A percentile compares a stretch with the other conserved stretches of the same genome.
Evolutionary conservation across 2,888 invertebrate genomes (phyloP).

Genomic region (Ophion obscuratus): DNA sequence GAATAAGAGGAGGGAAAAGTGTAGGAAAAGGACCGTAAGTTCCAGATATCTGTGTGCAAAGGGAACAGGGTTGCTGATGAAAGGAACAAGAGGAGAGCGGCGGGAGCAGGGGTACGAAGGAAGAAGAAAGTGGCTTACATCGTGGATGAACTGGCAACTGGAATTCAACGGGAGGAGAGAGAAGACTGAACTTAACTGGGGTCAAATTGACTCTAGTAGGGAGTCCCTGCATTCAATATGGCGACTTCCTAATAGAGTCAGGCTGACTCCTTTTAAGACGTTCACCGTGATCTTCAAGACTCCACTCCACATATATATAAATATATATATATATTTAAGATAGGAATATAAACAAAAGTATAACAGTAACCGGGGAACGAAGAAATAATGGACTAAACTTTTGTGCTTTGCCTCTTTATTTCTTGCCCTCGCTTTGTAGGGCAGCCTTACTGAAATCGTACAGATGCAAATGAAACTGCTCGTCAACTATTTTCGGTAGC

Average conservation of each 20-base stretch:
- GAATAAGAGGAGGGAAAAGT: slow-evolving; percentile 33
- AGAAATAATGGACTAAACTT: slow-evolving; percentile 63
- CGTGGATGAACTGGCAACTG: slow-evolving; percentile 50
- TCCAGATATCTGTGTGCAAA: slow-evolving; percentile 34
- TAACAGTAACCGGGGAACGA: background rate
- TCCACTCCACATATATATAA: slow-evolving; percentile 41
- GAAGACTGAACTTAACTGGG: slow-evolving; percentile 89
- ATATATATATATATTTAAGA: too few species aligned
- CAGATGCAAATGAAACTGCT: too few species aligned
- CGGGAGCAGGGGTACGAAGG: slow-evolving; percentile 29
- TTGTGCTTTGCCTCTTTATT: slow-evolving; percentile 2
- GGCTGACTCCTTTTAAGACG: slow-evolving; percentile 95
- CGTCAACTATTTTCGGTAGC: too few species aligned
- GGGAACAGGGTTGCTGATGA: slow-evolving; percentile 33
- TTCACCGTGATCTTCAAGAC: slow-evolving; percentile 82
- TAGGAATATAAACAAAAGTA: background rate
- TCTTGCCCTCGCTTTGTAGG: too few species aligned
- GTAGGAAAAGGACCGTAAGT: slow-evolving; percentile 38
- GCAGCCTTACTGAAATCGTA: too few species aligned
- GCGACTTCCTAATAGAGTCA: slow-evolving; percentile 99
- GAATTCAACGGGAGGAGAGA: slow-evolving; percentile 69
- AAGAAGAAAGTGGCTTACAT: slow-evolving; percentile 48
- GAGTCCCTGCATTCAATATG: slow-evolving; percentile 93
- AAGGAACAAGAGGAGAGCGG: slow-evolving; percentile 22
- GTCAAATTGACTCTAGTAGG: slow-evolving; percentile 99